Conservation (phyloP, 1,140 invertebrate genomes). For the Steinernema khuongi region DNA sequence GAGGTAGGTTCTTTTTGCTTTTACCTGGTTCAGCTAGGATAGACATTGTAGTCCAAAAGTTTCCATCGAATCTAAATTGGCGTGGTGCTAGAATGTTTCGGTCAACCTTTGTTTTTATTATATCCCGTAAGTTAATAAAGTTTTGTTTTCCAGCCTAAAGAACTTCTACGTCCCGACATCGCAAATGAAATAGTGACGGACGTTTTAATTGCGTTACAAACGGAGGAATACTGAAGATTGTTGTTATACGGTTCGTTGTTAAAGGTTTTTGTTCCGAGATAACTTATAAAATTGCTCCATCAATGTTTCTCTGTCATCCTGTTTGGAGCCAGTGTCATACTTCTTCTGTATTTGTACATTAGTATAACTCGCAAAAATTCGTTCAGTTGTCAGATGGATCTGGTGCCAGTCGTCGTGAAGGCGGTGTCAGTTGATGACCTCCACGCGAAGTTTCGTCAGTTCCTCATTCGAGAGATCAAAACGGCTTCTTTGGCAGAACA, state of each 20-base stretch:
- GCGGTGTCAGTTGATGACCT: constrained; percentile 18
- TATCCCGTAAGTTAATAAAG: neutral
- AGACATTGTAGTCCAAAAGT: neutral
- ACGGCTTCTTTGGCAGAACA: neutral
- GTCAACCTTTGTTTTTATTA: no score
- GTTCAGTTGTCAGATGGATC: constrained; percentile 27
- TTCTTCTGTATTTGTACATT: constrained; percentile 3
- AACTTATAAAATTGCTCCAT: neutral
- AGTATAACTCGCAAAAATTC: constrained; percentile 3
- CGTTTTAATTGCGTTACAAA: constrained; percentile 29
- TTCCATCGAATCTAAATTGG: constrained; percentile 3
- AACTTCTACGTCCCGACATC: constrained; percentile 74
- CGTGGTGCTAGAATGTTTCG: neutral
- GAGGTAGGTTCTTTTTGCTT: constrained; percentile 61
- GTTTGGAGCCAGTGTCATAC: neutral
- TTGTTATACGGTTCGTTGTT: neutral
- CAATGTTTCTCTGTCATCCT: neutral
- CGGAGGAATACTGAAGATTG: neutral
- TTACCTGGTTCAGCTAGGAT: constrained; percentile 20
- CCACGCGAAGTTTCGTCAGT: constrained; percentile 18
- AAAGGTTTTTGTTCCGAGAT: neutral
- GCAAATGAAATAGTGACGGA: constrained; percentile 69
- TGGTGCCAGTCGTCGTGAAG: constrained; percentile 7
- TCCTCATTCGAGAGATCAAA: constrained; percentile 17
- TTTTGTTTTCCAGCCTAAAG: constrained; percentile 62